phyloP scores from a whole-genome alignment of 2,888 invertebrate genomes.

The Linnaemya vulpina region DNA sequence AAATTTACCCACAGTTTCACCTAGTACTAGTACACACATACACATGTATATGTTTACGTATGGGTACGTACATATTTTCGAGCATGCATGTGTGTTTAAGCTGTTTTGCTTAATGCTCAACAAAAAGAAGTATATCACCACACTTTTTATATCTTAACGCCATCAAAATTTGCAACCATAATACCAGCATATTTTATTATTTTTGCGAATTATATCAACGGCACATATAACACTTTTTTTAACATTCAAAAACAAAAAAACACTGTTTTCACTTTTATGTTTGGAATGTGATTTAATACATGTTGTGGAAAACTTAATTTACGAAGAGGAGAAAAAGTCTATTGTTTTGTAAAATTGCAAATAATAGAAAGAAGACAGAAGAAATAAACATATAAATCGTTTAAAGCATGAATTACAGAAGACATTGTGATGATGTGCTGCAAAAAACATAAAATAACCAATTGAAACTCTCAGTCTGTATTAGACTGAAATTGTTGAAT shows the following conservation, averaged over 20 bases:
- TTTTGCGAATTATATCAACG: constrained; percentile 68
- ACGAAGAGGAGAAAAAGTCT: constrained; percentile 32
- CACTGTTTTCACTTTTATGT: constrained; percentile 69
- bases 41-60: constrained; percentile 16
- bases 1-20: constrained; percentile 76
- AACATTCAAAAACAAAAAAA: constrained; percentile 20
- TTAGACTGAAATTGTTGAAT: constrained; percentile 44
- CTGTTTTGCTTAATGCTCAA: constrained; percentile 6
- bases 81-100: too few relatives aligned
- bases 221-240: constrained; percentile 28
- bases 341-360: constrained; percentile 64
- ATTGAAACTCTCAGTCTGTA: constrained; percentile 28
- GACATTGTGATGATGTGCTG: constrained; percentile 32
- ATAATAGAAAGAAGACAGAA: constrained; percentile 22
- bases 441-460: constrained; percentile 30
- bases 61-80: background rate
- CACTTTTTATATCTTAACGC: constrained; percentile 20
- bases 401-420: constrained; percentile 49
- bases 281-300: constrained; percentile 60
- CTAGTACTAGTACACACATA: constrained; percentile 33
- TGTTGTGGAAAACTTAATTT: constrained; percentile 31
- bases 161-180: constrained; percentile 61
- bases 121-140: constrained; percentile 5
- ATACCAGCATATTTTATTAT: constrained; percentile 32
- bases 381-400: background rate